Percentiles rank a stretch among this genome's conserved stretches.
phyloP scores from a whole-genome alignment of 2,888 invertebrate genomes.

The Mesodorylaimus sp. region DNA sequence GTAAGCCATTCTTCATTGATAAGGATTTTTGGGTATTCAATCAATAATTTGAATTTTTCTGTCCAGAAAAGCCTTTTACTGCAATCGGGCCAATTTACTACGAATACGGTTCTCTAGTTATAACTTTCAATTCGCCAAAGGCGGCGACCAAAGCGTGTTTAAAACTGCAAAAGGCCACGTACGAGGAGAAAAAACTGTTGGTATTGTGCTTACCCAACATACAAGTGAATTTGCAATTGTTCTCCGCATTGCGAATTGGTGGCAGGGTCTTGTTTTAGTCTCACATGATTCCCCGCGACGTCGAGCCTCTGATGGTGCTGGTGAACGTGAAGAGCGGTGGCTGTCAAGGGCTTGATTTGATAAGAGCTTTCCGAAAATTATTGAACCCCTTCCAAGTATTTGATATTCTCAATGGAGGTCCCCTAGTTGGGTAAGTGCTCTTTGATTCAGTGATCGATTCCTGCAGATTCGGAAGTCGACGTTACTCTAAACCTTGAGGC shows the following conservation, averaged over 20 bases:
- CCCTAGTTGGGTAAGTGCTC: slow-evolving; percentile 67
- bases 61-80: slow-evolving; percentile 44
- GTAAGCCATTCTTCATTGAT: slow-evolving; percentile 36
- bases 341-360: slow-evolving; percentile 91
- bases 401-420: slow-evolving; percentile 96
- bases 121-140: slow-evolving; percentile 85
- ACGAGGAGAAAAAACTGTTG: slow-evolving; percentile 83
- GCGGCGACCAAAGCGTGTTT: slow-evolving; percentile 79
- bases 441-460: not conserved
- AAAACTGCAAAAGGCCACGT: slow-evolving; percentile 66
- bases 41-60: not conserved
- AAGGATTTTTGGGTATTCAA: not conserved
- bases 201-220: slow-evolving; percentile 88
- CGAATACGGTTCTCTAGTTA: slow-evolving; percentile 96
- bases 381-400: slow-evolving; percentile 99
- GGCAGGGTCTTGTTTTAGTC: slow-evolving; percentile 22
- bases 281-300: slow-evolving; percentile 35
- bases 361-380: slow-evolving; percentile 91
- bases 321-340: slow-evolving; percentile 99
- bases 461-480: not conserved
- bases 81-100: slow-evolving; percentile 97
- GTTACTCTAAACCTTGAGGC: too few relatives aligned
- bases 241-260: not conserved
- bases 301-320: slow-evolving; percentile 79
- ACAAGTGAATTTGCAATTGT: slow-evolving; percentile 14